Base-by-base conservation (phyloP, 2,797 vertebrate genomes). In the Ptychadena robeensis region DNA sequence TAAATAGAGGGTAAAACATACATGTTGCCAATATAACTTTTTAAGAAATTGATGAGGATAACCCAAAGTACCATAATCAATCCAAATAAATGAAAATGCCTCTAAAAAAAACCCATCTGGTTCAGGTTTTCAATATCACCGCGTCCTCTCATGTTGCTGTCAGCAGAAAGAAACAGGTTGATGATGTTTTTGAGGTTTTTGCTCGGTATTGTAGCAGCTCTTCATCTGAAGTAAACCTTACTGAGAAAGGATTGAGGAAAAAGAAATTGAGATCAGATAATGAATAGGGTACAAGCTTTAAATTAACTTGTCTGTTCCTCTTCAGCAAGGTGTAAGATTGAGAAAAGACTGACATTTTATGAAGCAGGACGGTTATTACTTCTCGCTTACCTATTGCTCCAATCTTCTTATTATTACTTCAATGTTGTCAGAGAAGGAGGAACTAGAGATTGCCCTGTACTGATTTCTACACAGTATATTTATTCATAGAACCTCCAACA, bases 211-310 rank as follows among this genome's bases (percentile, higher is more conserved):
- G 57, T 71, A 73, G 68, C 72, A 68, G 64, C 65, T 15, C 48
- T 76, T 68, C 30, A 28, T 68, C 32, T 76, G 65, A 73, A 31
- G 38, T 63, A 81, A 73, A 10, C 71, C 38, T 73, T 40, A 53
- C 44, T 18, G 15, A 53, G 44, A 53, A 22, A 44, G 18, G 67
- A 32, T 38, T 40, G 25, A 14, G 38, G 12, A 44, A 57, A 64
- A 66, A 66, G 69, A 65, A 72, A 81, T 81, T 72, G 71, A 81
- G 79, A 73, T 64, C 69, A 66, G 37, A 38, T 53, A 66, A 79
- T 59, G 69, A 70, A 79, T 79, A 53, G 77, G 64, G 40, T 68
- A 59, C 66, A 80, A 44, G 59, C 65, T 40, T 80, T 27, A 38
- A 71, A 80, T 68, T 27, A 69, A 63, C 78, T 61, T 80, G 78